Base-by-base conservation (phyloP, 2,888 invertebrate genomes). In the Malthinus flaveolus region DNA sequence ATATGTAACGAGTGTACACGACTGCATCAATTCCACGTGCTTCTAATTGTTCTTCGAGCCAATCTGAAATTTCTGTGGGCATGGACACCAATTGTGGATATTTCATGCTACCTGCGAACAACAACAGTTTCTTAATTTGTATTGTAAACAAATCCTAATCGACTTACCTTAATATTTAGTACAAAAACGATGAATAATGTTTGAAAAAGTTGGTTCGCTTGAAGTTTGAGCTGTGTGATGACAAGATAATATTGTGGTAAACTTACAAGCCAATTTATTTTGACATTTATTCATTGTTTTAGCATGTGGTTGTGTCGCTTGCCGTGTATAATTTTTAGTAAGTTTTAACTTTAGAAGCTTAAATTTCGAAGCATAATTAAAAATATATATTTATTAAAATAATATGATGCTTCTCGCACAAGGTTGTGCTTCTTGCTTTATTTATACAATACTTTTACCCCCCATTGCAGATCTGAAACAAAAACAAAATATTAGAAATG, bases 11-110 rank as follows among this genome's bases (percentile, higher is more conserved):
- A 70, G 86, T 84, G 79, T 87, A 87, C 66, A 84, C 83, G 62
- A 84, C 82, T 66, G 87, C 86, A 80, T 90, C 89, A 73, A 90
- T 87, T 73, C 89, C 89, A 77, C 88, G 84, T 73, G 86, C 85
- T 81, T 89, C 88, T 80, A 90, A 81, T 80, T 88, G 87, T 78
- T 85, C 84, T 76, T 87, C 87, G 73, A 90, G 84, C 89, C 89
- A 90, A 81, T 85, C 84, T 78, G 87, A 87, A 77, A 89, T 84
- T 79, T 85, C 86, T 78, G 83, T 82, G 75, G 84, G 84, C 80
- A 84, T 82, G 72, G 83, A 82, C 77, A 83, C 82, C 76, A 82
- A 77, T 79, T 83, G 83, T 72, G 83, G 83, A 80, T 84, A 84
- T 83, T 84, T 84, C 84, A 84, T 84, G 76, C 77, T 80, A 78